Evolutionary conservation across 2,888 invertebrate genomes (phyloP).

Genomic region (Oscheius sp.): DNA sequence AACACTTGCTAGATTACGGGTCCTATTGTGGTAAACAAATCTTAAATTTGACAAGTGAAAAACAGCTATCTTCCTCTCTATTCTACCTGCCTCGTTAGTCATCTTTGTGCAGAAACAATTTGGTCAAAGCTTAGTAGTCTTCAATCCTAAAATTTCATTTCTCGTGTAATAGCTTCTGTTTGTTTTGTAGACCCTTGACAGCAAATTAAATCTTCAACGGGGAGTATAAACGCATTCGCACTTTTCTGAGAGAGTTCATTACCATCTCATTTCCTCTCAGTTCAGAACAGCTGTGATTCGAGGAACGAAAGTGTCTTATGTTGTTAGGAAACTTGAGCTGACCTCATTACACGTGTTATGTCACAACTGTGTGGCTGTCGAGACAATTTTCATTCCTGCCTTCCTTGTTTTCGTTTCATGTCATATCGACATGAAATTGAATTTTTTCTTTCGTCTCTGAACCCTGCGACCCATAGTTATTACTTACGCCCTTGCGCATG

Average conservation of each 20-base stretch:
- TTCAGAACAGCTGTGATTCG: neutral
- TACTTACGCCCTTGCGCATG: neutral
- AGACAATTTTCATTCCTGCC: constrained; percentile 8
- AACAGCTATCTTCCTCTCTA: no score
- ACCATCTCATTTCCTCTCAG: neutral
- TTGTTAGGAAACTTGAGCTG: neutral
- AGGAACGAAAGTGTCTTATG: neutral
- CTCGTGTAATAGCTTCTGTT: neutral
- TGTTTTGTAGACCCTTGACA: neutral
- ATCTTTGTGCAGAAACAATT: no score
- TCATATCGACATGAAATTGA: neutral
- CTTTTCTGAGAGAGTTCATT: neutral
- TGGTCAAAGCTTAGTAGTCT: no score
- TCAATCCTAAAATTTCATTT: neutral
- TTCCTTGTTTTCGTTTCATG: neutral
- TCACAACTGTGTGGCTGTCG: no score
- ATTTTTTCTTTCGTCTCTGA: constrained; percentile 6
- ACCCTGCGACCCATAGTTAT: neutral
- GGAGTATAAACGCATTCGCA: neutral
- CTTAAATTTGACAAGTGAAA: no score
- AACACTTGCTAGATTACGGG: no score
- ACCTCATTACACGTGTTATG: constrained; percentile 23
- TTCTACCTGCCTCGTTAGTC: no score
- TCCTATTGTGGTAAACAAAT: no score
- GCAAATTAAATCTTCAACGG: neutral